phyloP scores from a whole-genome alignment of 1,140 invertebrate genomes.

The Papilio dardanus region DNA sequence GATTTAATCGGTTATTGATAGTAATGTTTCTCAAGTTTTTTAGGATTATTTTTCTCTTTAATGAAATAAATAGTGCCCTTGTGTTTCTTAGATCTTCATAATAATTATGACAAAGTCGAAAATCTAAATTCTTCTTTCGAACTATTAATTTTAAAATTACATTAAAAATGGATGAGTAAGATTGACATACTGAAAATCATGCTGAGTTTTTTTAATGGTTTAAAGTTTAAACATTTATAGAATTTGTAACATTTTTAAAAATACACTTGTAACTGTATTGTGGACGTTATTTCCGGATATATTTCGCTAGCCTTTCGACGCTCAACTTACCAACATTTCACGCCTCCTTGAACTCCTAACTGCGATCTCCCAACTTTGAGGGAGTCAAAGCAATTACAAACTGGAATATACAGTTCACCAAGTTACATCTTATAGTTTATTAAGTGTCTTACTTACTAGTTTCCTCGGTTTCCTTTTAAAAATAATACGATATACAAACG shows the following conservation, averaged over 20 bases:
- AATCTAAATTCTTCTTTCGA: too few species aligned
- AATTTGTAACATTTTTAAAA: not conserved
- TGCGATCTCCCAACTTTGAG: conserved; percentile 30
- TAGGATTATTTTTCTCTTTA: too few species aligned
- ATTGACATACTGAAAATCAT: not conserved
- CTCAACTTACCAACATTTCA: conserved; percentile 26
- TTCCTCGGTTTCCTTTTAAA: not conserved
- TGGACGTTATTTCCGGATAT: not conserved
- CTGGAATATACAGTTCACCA: conserved; percentile 18
- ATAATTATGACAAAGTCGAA: too few species aligned
- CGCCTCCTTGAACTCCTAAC: conserved; percentile 27
- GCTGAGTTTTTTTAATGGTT: not conserved
- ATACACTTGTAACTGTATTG: not conserved
- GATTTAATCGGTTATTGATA: too few species aligned
- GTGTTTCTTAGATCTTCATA: too few species aligned
- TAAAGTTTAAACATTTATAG: not conserved
- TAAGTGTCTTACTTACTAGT: conserved; percentile 1
- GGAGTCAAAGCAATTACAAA: conserved; percentile 30
- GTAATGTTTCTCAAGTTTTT: too few species aligned
- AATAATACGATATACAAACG: not conserved
- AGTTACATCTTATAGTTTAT: conserved; percentile 27
- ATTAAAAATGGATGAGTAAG: too few species aligned
- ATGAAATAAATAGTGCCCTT: too few species aligned
- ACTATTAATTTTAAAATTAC: too few species aligned
- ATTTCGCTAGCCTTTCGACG: conserved; percentile 5